phyloP scores from a whole-genome alignment of 2,113 vertebrate genomes.

The Centropus unirufus region DNA sequence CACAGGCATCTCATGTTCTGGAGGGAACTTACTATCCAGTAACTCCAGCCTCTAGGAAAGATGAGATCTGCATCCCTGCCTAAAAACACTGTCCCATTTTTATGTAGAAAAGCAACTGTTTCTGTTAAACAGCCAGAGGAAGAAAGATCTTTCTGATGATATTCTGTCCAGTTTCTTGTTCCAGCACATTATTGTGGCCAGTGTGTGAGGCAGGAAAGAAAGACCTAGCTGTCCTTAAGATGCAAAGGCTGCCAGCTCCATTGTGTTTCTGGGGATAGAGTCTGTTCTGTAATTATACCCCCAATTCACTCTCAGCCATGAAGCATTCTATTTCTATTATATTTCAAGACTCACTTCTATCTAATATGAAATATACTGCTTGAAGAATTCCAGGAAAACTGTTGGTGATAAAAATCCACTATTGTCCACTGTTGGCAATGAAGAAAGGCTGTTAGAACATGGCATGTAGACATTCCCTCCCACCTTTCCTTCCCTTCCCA shows the following conservation, averaged over 20 bases:
- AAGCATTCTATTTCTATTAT: background rate
- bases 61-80: rapidly evolving
- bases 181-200: background rate
- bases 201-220: background rate
- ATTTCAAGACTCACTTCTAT: background rate
- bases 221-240: background rate
- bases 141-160: background rate
- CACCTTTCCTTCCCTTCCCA: constrained; percentile 34
- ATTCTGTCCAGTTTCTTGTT: background rate
- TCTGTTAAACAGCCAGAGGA: background rate
- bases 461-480: background rate
- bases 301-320: background rate
- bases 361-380: background rate
- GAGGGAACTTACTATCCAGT: background rate
- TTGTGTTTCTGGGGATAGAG: background rate
- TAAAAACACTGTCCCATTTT: background rate
- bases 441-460: background rate
- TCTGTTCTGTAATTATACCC: background rate
- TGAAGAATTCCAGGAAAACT: background rate
- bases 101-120: background rate
- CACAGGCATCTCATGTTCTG: background rate
- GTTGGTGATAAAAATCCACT: background rate
- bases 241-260: rapidly evolving
- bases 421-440: background rate
- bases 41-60: background rate